Evolutionary conservation across 2,888 invertebrate species (phyloP), one percentile per base, ranked within the genome.

Genomic region (Rhingia campestris): DNA sequence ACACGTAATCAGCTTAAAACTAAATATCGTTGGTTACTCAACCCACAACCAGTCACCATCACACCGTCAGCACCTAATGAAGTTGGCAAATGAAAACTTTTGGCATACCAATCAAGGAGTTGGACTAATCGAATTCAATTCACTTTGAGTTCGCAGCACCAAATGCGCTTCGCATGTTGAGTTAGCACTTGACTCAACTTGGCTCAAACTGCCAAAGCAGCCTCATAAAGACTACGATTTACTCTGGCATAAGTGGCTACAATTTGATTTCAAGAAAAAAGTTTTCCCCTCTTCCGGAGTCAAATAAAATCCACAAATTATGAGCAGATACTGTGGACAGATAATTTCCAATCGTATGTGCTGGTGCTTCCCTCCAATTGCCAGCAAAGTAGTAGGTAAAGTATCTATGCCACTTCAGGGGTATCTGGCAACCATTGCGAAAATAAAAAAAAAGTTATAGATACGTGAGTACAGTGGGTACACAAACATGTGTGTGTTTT

Each of bases 261-360:
- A 14, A 64, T 56, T 70, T 39, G 69, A 61, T 35, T 22, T 22
- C 22, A 22, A 47, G 5, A n/a, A 5, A 47, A 54, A 77, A 56
- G 61, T 79, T 22, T 33, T 33, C 51, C 30, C 37, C 12, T 51
- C 59, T 14, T 9, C 41, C 56, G 22, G 22, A 22, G 22, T 6
- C 22, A 43, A 75, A 64, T 81, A 75, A 77, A 77, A 41, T 49
- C 30, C 41, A 41, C 61, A 70, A 63, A 69, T 63, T 77, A 77
- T 56, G 69, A 56, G 41, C 70, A 53, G 61, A 63, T 56, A 56
- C 54, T 10, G 22, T 6, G 67, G 22, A 22, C 22, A 35, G 59
- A 75, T 75, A 45, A 67, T 67, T 59, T 41, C 43, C 22, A 58
- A 56, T 63, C 63, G 37, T 73, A 47, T 56, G 4, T 9, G 32